Conservation (phyloP, 2,797 vertebrate species). For the Chrysolophus pictus region DNA sequence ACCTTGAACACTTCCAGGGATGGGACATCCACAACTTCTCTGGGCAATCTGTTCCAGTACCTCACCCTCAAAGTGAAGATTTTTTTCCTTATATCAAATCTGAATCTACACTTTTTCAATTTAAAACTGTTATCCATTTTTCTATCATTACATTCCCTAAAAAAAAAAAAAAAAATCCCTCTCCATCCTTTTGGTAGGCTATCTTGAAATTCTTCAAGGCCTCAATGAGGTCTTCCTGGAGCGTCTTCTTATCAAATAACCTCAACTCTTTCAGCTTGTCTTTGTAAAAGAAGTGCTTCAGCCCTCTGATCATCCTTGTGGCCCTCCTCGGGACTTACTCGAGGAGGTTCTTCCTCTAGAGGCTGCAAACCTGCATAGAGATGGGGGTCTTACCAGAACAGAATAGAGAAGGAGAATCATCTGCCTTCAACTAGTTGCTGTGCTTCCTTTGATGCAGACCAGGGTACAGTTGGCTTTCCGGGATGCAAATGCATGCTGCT, state of each 20-base stretch:
- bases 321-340: neutral
- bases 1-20: neutral
- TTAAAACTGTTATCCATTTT: neutral
- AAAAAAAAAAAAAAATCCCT: neutral
- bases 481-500: neutral
- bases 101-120: neutral
- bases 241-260: neutral
- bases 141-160: neutral
- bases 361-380: too few relatives aligned
- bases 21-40: neutral
- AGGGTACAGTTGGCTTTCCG: neutral
- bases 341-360: neutral
- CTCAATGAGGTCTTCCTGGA: neutral
- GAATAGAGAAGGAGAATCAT: neutral
- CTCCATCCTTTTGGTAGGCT: neutral
- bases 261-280: too few relatives aligned
- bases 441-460: neutral
- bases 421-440: neutral
- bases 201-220: neutral
- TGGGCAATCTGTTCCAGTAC: neutral
- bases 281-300: neutral
- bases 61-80: neutral
- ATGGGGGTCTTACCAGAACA: neutral
- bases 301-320: neutral
- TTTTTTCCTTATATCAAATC: neutral